A percentile compares a stretch with the other conserved stretches of the same genome.
Conservation (phyloP, 1,140 invertebrate species). For the Rhyzopertha dominica region DNA sequence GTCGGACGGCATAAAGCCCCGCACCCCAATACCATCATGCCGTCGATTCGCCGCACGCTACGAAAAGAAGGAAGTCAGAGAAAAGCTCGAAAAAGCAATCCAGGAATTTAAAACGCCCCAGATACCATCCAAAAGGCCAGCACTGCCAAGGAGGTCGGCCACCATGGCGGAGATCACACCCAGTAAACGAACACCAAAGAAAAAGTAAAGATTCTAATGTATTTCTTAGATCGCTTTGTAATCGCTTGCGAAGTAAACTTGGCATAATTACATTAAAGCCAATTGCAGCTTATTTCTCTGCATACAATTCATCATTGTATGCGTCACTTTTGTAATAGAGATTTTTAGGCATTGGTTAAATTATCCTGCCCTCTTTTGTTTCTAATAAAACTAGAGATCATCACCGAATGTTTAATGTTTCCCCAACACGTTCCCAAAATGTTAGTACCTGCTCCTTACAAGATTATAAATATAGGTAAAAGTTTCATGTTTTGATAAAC, state of each 20-base stretch:
- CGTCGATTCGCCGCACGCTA: slow-evolving; percentile 8
- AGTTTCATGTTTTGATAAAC: no score
- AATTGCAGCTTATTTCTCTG: neutral
- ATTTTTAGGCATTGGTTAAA: neutral
- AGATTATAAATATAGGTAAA: no score
- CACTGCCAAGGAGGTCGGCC: slow-evolving; percentile 38
- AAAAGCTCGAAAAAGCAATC: slow-evolving; percentile 3
- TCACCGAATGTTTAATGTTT: no score
- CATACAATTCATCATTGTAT: neutral
- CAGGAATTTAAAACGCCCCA: slow-evolving; percentile 6
- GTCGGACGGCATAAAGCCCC: neutral
- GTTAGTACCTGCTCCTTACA: no score
- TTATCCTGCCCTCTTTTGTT: no score
- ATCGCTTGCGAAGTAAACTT: neutral
- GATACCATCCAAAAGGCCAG: no score
- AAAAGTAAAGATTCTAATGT: neutral
- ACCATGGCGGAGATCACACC: slow-evolving; percentile 47
- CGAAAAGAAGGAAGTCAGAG: neutral
- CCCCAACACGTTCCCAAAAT: no score
- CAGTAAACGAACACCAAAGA: neutral
- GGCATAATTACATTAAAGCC: neutral
- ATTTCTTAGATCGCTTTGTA: neutral
- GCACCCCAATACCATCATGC: slow-evolving; percentile 13
- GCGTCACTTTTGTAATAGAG: neutral
- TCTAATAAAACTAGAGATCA: no score